These are phyloP conservation scores for Danionella cerebrum DNA, from an alignment of 2,113 vertebrate genomes.

Conservation along the genomic window DNA sequence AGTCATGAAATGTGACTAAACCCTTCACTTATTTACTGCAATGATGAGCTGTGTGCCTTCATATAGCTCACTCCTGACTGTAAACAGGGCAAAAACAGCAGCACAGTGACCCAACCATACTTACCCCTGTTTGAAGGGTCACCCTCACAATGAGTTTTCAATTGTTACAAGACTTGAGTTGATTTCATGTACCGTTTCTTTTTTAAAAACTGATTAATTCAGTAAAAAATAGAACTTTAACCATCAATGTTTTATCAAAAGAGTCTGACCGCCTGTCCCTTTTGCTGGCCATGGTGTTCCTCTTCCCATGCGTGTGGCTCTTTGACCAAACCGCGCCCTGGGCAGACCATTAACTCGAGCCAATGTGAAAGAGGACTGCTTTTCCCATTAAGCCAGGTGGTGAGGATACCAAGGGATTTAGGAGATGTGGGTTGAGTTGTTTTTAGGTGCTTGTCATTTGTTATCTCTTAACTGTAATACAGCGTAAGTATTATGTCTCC, in stretches of 20 bases:
- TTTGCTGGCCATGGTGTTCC: slow-evolving; percentile 95
- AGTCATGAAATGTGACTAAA: no score
- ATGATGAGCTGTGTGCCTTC: no score
- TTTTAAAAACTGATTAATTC: slow-evolving; percentile 45
- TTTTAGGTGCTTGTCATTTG: slow-evolving; percentile 82
- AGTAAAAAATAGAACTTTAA: slow-evolving; percentile 88
- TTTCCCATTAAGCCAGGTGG: slow-evolving; percentile 92
- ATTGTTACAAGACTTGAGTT: slow-evolving; percentile 29
- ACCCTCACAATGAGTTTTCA: not conserved
- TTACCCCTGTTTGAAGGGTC: slow-evolving; percentile 9
- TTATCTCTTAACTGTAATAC: slow-evolving; percentile 59
- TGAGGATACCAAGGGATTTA: slow-evolving; percentile 93
- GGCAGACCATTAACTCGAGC: slow-evolving; percentile 90
- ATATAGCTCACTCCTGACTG: no score
- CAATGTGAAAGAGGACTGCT: slow-evolving; percentile 89
- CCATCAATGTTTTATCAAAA: slow-evolving; percentile 98
- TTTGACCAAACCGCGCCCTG: slow-evolving; percentile 93
- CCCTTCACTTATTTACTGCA: no score
- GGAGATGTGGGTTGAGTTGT: slow-evolving; percentile 91
- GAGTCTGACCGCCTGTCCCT: slow-evolving; percentile 91
- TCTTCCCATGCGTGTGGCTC: slow-evolving; percentile 92
- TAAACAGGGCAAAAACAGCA: no score
- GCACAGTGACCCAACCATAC: no score
- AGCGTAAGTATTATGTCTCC: slow-evolving; percentile 66
- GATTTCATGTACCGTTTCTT: not conserved